Base-by-base conservation (phyloP, 2,797 vertebrate species). In the Mormyrus proboscirostris region DNA sequence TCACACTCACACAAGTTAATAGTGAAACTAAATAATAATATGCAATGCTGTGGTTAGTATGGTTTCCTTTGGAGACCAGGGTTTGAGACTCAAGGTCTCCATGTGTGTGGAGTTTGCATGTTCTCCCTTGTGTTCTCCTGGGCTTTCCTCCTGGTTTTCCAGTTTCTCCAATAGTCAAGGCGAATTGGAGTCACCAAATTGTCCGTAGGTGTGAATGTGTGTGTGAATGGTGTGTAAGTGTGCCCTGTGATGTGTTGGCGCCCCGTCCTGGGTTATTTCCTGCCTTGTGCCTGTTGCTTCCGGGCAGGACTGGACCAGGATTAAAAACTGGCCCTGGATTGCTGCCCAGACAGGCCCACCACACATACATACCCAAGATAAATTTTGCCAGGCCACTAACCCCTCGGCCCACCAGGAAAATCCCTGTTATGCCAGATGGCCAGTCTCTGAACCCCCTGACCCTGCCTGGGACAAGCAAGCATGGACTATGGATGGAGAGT, bases 371-470 rank as follows among this genome's bases (percentile, higher is more conserved):
- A 38, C 69, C 69, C 69, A 38, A 38, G 33, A 76, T 19, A 76
- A 76, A 76, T 7, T 76, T 76, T 76, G 12, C 69, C 69, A 76
- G 69, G 14, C 69, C 69, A 76, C 69, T 76, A 76, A 76, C 69
- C 69, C 69, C 33, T 76, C 69, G 29, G 69, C 69, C 33, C 69
- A 41, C 14, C 69, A 76, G 69, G 69, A 41, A 76, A 76, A 38
- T 76, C 29, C 33, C 69, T 38, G 69, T 76, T 76, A 76, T 76
- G 69, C 69, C 69, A 76, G 69, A 76, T 76, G 69, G 69, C 69
- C 69, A 76, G 69, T 76, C 33, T 76, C 69, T 14, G 69, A 33
- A 76, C 69, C 69, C 69, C 33, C 69, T 76, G 69, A 76, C 69
- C 69, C 69, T 76, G 69, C 33, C 69, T 76, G 41, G 69, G 69